Evolutionary conservation across 2,888 invertebrate genomes (phyloP), one percentile per base, ranked within the genome.

Genomic region (Pseudoips prasinana): DNA sequence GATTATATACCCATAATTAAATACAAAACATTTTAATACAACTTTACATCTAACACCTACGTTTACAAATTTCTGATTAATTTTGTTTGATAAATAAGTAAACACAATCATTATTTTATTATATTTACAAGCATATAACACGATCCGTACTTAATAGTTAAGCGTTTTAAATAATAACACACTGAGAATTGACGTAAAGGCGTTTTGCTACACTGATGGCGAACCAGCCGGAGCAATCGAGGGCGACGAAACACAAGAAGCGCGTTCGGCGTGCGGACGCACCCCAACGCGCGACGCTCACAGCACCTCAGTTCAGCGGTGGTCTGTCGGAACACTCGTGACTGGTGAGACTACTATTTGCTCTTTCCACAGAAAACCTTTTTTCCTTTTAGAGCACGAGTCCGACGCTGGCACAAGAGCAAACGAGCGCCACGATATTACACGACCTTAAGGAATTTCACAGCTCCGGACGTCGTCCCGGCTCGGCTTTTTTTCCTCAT

Each of bases 171-270:
- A 87, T 86, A 79, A 85, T 86, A 85, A 87, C 86, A 87, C 87
- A 87, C 87, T 86, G 87, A 88, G 87, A 88, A 85, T 85, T 85
- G 86, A 86, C 86, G 83, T 82, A 80, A 84, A 83, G 85, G 86
- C 84, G 76, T 79, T 79, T 79, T 69, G 85, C 85, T 79, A 85
- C 72, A 79, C 64, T 71, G 60, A 81, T 74, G 77, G 81, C 84
- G 75, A 80, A 77, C 77, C 76, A 78, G 78, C 76, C 74, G 72
- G 73, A 69, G 76, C 73, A 61, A 64, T 63, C 69, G 72, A 69
- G 62, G n/a, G 64, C 57, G 47, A 50, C 42, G 33, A 33, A 33
- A 28, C 23, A 35, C 29, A 38, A 14, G 23, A 38, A 29, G 30
- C 39, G 33, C 38, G 44, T 27, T 31, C 3, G 14, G 14, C 2